A percentile compares a stretch with the other conserved stretches of the same genome.
phyloP scores from a whole-genome alignment of 92 coral and sea anemone species.

The Umimayanthus chanpuru region DNA sequence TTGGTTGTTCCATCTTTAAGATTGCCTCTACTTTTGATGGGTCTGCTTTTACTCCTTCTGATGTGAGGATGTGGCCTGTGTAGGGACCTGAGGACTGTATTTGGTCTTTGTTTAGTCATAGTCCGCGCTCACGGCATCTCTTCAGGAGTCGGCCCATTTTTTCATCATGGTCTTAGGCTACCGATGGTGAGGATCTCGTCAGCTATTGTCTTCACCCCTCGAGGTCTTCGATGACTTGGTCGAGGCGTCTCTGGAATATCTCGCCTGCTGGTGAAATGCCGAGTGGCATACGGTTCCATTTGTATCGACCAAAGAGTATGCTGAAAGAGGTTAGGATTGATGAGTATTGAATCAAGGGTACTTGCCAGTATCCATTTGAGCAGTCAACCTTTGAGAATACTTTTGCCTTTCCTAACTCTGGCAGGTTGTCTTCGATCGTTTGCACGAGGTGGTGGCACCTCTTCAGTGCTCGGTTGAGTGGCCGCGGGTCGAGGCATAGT shows the following conservation, averaged over 20 bases:
- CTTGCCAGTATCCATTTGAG: too few relatives aligned
- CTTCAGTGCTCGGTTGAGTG: too few relatives aligned
- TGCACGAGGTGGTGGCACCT: too few relatives aligned
- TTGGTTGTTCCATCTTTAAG: conserved; percentile 18
- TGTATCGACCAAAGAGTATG: too few relatives aligned
- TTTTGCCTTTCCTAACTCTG: too few relatives aligned
- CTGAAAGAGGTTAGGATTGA: conserved; percentile 29
- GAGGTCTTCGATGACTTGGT: conserved; percentile 45
- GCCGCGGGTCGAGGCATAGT: too few relatives aligned
- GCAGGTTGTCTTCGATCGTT: too few relatives aligned
- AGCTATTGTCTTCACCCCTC: conserved; percentile 27
- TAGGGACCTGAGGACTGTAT: conserved; percentile 48
- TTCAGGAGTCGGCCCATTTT: conserved; percentile 34
- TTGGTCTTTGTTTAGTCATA: conserved; percentile 11
- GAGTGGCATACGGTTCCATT: conserved; percentile 40
- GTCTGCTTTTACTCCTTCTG: conserved; percentile 47
- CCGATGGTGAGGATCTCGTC: conserved; percentile 53
- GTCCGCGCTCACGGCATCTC: conserved; percentile 45
- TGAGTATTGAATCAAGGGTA: too few relatives aligned
- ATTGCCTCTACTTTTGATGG: conserved; percentile 49
- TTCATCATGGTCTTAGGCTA: conserved; percentile 45
- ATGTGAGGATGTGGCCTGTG: conserved; percentile 45
- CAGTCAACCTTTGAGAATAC: too few relatives aligned
- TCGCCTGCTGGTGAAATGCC: conserved; percentile 47
- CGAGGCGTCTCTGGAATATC: conserved; percentile 32